Evolutionary conservation across 2,113 vertebrate species (phyloP), one percentile per base, ranked within the genome.

Genomic region (Cariama cristata): DNA sequence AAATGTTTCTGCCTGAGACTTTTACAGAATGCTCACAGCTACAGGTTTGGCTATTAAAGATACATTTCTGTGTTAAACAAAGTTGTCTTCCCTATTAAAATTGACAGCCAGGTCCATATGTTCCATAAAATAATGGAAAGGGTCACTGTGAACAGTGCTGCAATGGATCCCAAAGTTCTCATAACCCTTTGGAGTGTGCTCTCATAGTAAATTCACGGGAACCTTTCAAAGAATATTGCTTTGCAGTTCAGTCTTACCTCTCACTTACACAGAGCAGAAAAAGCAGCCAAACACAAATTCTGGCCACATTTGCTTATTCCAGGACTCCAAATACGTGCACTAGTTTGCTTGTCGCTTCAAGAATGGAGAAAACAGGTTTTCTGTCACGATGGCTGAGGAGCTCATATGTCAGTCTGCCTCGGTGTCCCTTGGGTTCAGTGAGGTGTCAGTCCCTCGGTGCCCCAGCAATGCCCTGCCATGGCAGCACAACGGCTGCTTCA

Each of bases 21-120:
- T 86, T 92, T 86, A 76, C 55, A 71, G 77, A 95, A 94, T 49
- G 59, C 59, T 87, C 66, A 80, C 22, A 92, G 62, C 50, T 80
- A 92, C 71, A 96, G 53, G 35, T 96, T 96, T 89, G 52, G 44
- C 68, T 80, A 92, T 79, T 79, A 93, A 96, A 92, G 50, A 82
- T 76, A 86, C 4, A 32, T 81, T 91, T 88, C 60, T 81, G 52
- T 82, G 72, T 86, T 75, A 96, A 97, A 88, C 49, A 59, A 94
- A 96, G 67, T 85, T 30, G 21, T 88, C 26, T 40, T 91, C 68
- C 50, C 49, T 77, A 90, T 93, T 97, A 93, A 97, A 97, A 94
- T 82, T 92, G 93, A 90, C 91, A 93, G 77, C 85, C 90, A 97
- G 76, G 63, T 92, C 77, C 87, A 87, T 44, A 91, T 82, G 86